Conservation (phyloP, 2,888 invertebrate genomes). For the Caenorhabditis auriculariae region DNA sequence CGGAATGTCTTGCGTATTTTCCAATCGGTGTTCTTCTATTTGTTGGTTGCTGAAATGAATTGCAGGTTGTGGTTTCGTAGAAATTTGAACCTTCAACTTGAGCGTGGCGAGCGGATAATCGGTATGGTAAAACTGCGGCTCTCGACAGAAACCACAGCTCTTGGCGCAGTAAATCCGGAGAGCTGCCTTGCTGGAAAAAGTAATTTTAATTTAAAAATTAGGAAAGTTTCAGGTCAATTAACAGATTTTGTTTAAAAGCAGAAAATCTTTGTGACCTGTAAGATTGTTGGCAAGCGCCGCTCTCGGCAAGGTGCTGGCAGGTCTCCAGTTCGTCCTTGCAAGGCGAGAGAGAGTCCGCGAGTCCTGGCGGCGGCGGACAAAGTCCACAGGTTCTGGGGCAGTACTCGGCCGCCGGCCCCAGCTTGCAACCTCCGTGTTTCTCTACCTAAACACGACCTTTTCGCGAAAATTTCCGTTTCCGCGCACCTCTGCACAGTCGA, state of each 20-base stretch:
- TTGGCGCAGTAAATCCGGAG: conserved; percentile 49
- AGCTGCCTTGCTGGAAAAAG: conserved; percentile 26
- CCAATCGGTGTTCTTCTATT: no score
- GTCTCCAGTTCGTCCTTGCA: conserved; percentile 50
- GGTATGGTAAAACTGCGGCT: conserved; percentile 37
- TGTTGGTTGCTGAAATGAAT: no score
- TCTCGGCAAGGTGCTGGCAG: conserved; percentile 42
- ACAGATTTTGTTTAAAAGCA: conserved; percentile 4
- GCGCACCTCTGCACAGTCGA: conserved; percentile 45
- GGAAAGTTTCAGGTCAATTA: no score
- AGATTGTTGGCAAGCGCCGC: conserved; percentile 46
- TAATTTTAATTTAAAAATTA: not conserved
- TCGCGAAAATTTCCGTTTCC: not conserved
- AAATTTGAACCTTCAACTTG: no score
- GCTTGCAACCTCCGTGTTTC: conserved; percentile 38
- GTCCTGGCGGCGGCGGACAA: conserved; percentile 37
- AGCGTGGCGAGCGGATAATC: conserved; percentile 27
- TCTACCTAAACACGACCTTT: conserved; percentile 3
- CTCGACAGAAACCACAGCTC: conserved; percentile 49
- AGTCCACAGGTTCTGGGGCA: conserved; percentile 47
- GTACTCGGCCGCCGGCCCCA: conserved; percentile 46
- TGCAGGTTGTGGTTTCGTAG: no score
- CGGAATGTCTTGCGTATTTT: no score
- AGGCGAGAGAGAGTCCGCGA: conserved; percentile 26
- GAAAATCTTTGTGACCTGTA: conserved; percentile 21